Percentiles rank a stretch among this genome's conserved stretches.
Evolutionary conservation across 2,888 invertebrate genomes (phyloP).

Genomic region (Eumerus sabulonum): DNA sequence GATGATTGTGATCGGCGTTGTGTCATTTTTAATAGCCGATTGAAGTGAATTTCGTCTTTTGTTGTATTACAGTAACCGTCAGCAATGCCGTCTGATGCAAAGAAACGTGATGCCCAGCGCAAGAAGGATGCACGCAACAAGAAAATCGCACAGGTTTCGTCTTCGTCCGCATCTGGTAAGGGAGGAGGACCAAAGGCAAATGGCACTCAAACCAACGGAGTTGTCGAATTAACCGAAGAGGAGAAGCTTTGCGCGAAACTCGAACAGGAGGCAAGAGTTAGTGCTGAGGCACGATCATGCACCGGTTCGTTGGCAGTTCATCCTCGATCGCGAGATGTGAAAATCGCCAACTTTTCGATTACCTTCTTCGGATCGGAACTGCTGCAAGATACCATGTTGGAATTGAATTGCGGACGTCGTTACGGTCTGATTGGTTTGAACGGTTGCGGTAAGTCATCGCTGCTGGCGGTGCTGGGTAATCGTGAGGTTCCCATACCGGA

Average conservation of each 20-base stretch:
- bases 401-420: slow-evolving; percentile 97
- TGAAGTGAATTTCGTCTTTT: background rate
- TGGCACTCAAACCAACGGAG: slow-evolving; percentile 85
- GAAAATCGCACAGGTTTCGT: slow-evolving; percentile 79
- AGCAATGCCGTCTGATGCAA: slow-evolving; percentile 98
- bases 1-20: background rate
- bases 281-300: slow-evolving; percentile 95
- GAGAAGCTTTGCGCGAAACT: slow-evolving; percentile 92
- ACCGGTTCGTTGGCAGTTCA: slow-evolving; percentile 98
- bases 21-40: background rate
- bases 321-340: slow-evolving; percentile 96
- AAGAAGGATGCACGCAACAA: slow-evolving; percentile 93
- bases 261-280: slow-evolving; percentile 94
- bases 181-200: slow-evolving; percentile 80
- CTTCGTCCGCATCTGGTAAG: slow-evolving; percentile 78
- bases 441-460: slow-evolving; percentile 98
- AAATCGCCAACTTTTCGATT: slow-evolving; percentile 97
- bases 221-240: slow-evolving; percentile 78
- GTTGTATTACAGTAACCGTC: slow-evolving; percentile 13
- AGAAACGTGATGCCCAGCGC: slow-evolving; percentile 98
- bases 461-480: slow-evolving; percentile 93
- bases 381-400: slow-evolving; percentile 95
- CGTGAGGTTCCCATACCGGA: slow-evolving; percentile 97
- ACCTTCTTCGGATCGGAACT: slow-evolving; percentile 99
- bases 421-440: slow-evolving; percentile 99